phyloP scores from a whole-genome alignment of 2,113 vertebrate species.

The Pteropus alecto region DNA sequence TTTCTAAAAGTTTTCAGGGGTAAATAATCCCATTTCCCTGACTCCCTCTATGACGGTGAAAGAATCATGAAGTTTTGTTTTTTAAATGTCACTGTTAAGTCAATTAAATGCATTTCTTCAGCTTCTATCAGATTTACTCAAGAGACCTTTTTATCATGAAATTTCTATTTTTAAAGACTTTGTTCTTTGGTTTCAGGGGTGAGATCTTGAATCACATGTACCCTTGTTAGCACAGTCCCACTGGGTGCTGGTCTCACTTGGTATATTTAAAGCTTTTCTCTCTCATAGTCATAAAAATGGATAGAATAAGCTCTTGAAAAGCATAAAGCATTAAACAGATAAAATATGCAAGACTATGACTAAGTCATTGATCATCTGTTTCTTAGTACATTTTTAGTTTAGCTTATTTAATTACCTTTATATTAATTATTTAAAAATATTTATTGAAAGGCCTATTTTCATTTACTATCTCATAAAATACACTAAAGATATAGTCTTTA shows the following conservation, averaged over 20 bases:
- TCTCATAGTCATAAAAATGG: not conserved
- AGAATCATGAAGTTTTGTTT: not conserved
- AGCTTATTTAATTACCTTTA: not conserved
- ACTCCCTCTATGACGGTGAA: not conserved
- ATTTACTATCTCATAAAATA: not conserved
- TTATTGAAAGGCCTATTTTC: not conserved
- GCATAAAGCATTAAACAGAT: not conserved
- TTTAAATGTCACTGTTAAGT: slow-evolving; percentile 34
- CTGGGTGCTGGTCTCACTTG: not conserved
- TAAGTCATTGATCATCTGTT: not conserved
- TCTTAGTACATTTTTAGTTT: not conserved
- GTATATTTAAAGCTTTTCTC: not conserved
- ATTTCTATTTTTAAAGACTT: not conserved
- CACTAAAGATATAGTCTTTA: not conserved
- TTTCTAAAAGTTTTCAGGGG: slow-evolving; percentile 47
- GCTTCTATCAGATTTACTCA: not conserved
- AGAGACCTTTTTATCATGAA: not conserved
- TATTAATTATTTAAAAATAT: not conserved
- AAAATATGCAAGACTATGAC: not conserved
- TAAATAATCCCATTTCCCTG: slow-evolving; percentile 29
- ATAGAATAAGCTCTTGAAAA: not conserved
- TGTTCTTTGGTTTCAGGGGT: not conserved
- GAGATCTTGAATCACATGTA: not conserved
- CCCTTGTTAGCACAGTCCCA: not conserved
- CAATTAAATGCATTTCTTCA: not conserved